Percentiles rank a stretch among this genome's conserved stretches.
These are phyloP conservation scores for Petrolisthes cinctipes DNA, from an alignment of 2,888 invertebrate species.

Conservation along the genomic window DNA sequence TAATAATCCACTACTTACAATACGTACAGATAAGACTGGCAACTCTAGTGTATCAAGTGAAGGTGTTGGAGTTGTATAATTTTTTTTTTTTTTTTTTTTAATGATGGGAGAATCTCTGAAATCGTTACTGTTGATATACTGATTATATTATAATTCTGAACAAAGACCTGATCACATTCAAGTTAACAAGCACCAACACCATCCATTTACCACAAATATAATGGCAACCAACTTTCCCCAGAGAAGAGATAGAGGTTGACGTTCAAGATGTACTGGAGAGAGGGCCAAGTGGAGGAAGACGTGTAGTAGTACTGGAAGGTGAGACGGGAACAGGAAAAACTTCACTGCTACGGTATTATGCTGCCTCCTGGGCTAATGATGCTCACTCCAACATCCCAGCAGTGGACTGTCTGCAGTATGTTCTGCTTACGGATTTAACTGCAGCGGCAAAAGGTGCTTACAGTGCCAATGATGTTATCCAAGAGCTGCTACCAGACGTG, in stretches of 20 bases:
- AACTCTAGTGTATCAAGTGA: no score
- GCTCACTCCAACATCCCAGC: neutral
- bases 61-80: no score
- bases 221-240: neutral
- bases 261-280: neutral
- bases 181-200: neutral
- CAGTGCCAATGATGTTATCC: slow-evolving; percentile 4
- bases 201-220: neutral
- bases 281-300: neutral
- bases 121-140: no score
- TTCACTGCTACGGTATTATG: slow-evolving; percentile 24
- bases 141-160: no score
- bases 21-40: no score
- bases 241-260: no score
- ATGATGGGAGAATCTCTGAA: no score
- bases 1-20: no score
- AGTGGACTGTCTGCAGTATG: neutral
- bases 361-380: slow-evolving; percentile 1
- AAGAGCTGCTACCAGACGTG: slow-evolving; percentile 13
- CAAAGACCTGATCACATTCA: neutral
- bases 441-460: slow-evolving; percentile 9
- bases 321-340: slow-evolving; percentile 34
- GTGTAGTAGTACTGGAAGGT: slow-evolving; percentile 16
- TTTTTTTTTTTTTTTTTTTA: no score
- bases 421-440: slow-evolving; percentile 15